phyloP scores from a whole-genome alignment of 2,888 invertebrate species.

The Rhogogaster chlorosoma region DNA sequence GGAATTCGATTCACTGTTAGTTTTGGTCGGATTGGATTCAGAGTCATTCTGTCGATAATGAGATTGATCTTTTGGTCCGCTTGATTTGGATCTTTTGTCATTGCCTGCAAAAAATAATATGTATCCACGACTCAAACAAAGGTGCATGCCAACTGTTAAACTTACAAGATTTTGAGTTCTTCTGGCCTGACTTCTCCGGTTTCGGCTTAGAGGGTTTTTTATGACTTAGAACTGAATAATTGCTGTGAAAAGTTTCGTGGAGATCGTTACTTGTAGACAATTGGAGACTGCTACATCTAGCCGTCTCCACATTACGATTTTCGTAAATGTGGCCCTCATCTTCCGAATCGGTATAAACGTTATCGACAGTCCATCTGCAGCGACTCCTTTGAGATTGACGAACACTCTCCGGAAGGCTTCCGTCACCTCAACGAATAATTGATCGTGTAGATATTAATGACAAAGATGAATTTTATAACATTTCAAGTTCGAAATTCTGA shows the following conservation, averaged over 20 bases:
- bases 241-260: not conserved
- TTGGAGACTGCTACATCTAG: not conserved
- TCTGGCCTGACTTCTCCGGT: not conserved
- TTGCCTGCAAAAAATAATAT: not conserved
- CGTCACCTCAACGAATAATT: conserved; percentile 3
- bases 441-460: not conserved
- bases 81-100: not conserved
- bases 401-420: conserved; percentile 17
- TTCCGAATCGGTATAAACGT: not conserved
- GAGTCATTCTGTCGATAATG: not conserved
- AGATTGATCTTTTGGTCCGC: not conserved
- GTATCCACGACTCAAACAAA: not conserved
- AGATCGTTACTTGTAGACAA: not conserved
- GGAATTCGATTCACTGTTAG: not conserved
- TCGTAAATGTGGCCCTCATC: not conserved
- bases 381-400: not conserved
- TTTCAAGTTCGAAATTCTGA: not conserved
- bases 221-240: not conserved
- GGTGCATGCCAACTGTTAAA: not conserved
- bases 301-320: not conserved
- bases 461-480: not conserved
- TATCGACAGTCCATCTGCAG: not conserved
- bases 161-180: conserved; percentile 11
- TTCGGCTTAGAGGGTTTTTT: not conserved
- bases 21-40: not conserved